These are phyloP conservation scores for Odontesthes bonariensis DNA, from an alignment of 2,113 vertebrate genomes.

Conservation along the genomic window DNA sequence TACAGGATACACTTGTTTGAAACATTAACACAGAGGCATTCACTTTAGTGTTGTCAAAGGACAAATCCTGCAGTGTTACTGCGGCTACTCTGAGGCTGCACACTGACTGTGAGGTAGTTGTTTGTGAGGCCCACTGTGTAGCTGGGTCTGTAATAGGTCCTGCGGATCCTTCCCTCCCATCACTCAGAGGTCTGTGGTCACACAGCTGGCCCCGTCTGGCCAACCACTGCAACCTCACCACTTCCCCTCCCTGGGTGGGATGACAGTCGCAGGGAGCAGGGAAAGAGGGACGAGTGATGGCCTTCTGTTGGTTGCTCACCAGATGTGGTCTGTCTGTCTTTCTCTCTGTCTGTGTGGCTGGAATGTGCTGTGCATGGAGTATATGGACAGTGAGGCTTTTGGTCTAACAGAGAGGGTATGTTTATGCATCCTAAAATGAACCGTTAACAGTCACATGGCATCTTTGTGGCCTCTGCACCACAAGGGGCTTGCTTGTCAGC, in stretches of 20 bases:
- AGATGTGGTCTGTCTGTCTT: constrained; percentile 67
- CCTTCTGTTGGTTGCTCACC: constrained; percentile 55
- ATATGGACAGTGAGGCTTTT: constrained; percentile 44
- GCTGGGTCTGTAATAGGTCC: constrained; percentile 79
- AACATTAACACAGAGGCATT: constrained; percentile 15
- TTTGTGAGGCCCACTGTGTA: constrained; percentile 76
- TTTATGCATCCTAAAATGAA: constrained; percentile 73
- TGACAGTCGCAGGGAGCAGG: constrained; percentile 64
- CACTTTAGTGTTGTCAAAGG: constrained; percentile 33
- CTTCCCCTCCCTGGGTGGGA: constrained; percentile 84
- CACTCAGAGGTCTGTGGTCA: constrained; percentile 79
- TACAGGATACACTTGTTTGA: constrained; percentile 22
- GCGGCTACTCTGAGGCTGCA: constrained; percentile 45
- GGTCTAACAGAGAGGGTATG: constrained; percentile 60
- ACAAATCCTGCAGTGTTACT: constrained; percentile 63
- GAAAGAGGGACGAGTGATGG: constrained; percentile 49
- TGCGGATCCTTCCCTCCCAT: constrained; percentile 66
- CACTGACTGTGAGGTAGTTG: constrained; percentile 68
- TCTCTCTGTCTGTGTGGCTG: constrained; percentile 45
- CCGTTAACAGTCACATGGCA: constrained; percentile 63
- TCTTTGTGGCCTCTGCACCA: constrained; percentile 48
- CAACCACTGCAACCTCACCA: constrained; percentile 80
- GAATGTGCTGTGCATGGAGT: constrained; percentile 68
- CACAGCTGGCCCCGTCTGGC: constrained; percentile 79
- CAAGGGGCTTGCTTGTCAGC: constrained; percentile 51